These are phyloP conservation scores for Cydia pomonella DNA, from an alignment of 1,140 invertebrate genomes.

Conservation along the genomic window DNA sequence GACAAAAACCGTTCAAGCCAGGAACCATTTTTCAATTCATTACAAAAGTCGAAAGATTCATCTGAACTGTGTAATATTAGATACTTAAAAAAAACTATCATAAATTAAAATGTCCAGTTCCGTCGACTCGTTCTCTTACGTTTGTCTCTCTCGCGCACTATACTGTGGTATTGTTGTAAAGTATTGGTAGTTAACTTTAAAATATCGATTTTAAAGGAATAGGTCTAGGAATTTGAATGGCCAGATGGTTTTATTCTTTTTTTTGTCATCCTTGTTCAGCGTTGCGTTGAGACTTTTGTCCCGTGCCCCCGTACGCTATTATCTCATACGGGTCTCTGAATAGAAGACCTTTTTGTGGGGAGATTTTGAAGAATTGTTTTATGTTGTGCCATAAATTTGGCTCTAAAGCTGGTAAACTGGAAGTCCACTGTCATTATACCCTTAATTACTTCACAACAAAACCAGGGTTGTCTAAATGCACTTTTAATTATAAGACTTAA, in stretches of 20 bases:
- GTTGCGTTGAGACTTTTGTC: slow-evolving; percentile 72
- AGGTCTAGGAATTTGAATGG: slow-evolving; percentile 64
- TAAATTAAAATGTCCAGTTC: slow-evolving; percentile 77
- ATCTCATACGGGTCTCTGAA: slow-evolving; percentile 68
- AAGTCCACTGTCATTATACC: slow-evolving; percentile 51
- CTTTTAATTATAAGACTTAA: neutral
- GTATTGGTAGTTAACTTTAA: slow-evolving; percentile 72
- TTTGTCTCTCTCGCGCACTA: slow-evolving; percentile 57
- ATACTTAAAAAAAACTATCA: slow-evolving; percentile 67
- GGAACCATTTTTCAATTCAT: slow-evolving; percentile 75
- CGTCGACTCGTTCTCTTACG: slow-evolving; percentile 49
- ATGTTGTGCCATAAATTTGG: slow-evolving; percentile 71
- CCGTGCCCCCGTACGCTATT: slow-evolving; percentile 68
- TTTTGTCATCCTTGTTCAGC: slow-evolving; percentile 57
- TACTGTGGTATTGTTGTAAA: slow-evolving; percentile 52
- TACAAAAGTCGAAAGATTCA: slow-evolving; percentile 72
- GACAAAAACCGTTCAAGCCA: slow-evolving; percentile 64
- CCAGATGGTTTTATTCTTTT: slow-evolving; percentile 74
- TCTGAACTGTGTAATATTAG: slow-evolving; percentile 67
- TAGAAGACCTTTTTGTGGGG: slow-evolving; percentile 69
- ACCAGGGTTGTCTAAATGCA: slow-evolving; percentile 10
- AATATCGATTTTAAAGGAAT: slow-evolving; percentile 70
- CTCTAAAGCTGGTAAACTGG: slow-evolving; percentile 47
- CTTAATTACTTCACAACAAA: slow-evolving; percentile 54
- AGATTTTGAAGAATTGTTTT: slow-evolving; percentile 76